Evolutionary conservation across 2,888 invertebrate genomes (phyloP).

Genomic region (Caenorhabditis angaria): DNA sequence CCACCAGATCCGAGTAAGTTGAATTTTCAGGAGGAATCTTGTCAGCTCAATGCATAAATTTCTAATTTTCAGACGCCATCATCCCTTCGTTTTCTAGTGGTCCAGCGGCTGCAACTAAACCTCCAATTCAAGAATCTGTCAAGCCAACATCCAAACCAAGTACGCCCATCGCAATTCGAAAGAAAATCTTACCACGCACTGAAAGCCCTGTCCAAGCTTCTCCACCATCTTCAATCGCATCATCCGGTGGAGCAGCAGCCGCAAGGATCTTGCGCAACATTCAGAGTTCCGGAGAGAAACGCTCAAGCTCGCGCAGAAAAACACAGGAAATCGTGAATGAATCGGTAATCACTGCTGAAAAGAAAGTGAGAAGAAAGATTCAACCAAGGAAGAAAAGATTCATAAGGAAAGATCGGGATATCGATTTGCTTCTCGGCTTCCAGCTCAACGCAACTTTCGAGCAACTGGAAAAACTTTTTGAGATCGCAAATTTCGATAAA

Average conservation of each 20-base stretch:
- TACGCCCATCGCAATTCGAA: slow-evolving; percentile 23
- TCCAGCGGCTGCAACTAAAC: slow-evolving; percentile 19
- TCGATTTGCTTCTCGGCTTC: slow-evolving; percentile 65
- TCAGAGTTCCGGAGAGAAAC: slow-evolving; percentile 26
- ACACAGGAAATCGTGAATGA: slow-evolving; percentile 67
- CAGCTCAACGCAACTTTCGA: slow-evolving; percentile 56
- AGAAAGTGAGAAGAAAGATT: slow-evolving; percentile 34
- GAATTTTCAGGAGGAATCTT: too few species aligned
- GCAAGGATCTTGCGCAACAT: slow-evolving; percentile 51
- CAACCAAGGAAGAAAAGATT: slow-evolving; percentile 50
- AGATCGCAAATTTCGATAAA: slow-evolving; percentile 52
- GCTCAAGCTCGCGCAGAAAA: slow-evolving; percentile 53
- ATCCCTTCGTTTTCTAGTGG: slow-evolving; percentile 33
- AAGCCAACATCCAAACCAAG: slow-evolving; percentile 25
- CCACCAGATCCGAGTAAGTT: slow-evolving; percentile 39
- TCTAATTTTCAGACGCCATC: slow-evolving; percentile 30
- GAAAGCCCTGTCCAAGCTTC: slow-evolving; percentile 7
- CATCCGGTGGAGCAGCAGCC: slow-evolving; percentile 58
- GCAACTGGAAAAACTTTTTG: slow-evolving; percentile 23
- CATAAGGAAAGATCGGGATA: slow-evolving; percentile 57
- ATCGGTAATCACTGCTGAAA: slow-evolving; percentile 43
- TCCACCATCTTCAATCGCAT: slow-evolving; percentile 19
- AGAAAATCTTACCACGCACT: slow-evolving; percentile 11
- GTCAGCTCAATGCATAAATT: too few species aligned
- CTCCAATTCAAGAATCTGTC: slow-evolving; percentile 9